A percentile compares a stretch with the other conserved stretches of the same genome.
phyloP scores from a whole-genome alignment of 1,140 invertebrate species.

The Cephus cinctus region DNA sequence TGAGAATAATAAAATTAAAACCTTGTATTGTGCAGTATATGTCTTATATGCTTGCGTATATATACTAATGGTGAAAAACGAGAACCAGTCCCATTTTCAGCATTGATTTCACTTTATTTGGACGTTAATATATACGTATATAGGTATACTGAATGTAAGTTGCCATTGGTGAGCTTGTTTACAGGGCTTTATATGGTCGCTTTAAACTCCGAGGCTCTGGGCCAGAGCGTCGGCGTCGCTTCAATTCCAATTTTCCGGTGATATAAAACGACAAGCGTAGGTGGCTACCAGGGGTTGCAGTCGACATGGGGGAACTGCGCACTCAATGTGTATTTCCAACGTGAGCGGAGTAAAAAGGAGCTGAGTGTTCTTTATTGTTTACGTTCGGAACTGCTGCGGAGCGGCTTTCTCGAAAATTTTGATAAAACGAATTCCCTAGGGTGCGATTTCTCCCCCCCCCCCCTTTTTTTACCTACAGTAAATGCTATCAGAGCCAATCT shows the following conservation, averaged over 20 bases:
- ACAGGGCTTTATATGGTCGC: slow-evolving; percentile 28
- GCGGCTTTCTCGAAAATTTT: too few relatives aligned
- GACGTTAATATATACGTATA: slow-evolving; percentile 2
- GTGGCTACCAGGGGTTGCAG: slow-evolving; percentile 4
- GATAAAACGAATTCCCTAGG: too few relatives aligned
- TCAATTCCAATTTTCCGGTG: slow-evolving; percentile 44
- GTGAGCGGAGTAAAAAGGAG: slow-evolving; percentile 21
- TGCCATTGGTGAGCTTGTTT: slow-evolving; percentile 16
- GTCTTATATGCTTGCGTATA: too few relatives aligned
- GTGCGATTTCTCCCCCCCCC: too few relatives aligned
- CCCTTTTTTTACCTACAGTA: too few relatives aligned
- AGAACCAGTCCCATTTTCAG: slow-evolving; percentile 4
- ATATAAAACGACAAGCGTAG: slow-evolving; percentile 36
- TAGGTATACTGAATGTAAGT: neutral
- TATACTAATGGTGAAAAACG: too few relatives aligned
- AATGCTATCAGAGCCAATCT: too few relatives aligned
- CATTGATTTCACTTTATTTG: slow-evolving; percentile 12
- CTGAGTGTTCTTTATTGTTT: neutral
- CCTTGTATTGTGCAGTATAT: too few relatives aligned
- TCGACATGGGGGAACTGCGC: neutral
- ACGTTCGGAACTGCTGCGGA: too few relatives aligned
- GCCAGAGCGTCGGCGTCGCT: slow-evolving; percentile 18
- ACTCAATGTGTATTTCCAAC: too few relatives aligned
- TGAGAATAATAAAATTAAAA: too few relatives aligned
- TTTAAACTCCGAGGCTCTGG: slow-evolving; percentile 29